A percentile compares a stretch with the other conserved stretches of the same genome.
These are phyloP conservation scores for Gryon sp. DNA, from an alignment of 1,140 invertebrate genomes.

Conservation along the genomic window DNA sequence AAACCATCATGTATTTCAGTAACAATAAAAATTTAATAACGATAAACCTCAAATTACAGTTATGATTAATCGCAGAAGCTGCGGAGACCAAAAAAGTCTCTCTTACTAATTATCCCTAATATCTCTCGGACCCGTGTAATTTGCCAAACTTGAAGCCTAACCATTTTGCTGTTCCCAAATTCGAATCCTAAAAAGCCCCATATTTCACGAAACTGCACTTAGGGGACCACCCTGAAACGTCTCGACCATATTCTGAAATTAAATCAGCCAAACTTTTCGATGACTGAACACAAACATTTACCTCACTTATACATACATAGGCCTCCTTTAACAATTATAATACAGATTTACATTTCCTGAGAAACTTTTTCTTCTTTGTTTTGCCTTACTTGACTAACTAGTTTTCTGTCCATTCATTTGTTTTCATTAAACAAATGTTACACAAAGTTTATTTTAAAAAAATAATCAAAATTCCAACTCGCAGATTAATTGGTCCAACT, in stretches of 20 bases:
- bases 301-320: neutral
- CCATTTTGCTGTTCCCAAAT: slow-evolving; percentile 1
- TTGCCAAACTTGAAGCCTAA: neutral
- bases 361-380: too few relatives aligned
- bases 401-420: too few relatives aligned
- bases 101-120: slow-evolving; percentile 21
- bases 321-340: slow-evolving; percentile 35
- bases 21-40: too few relatives aligned
- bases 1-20: neutral
- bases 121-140: neutral
- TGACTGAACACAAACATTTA: neutral
- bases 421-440: too few relatives aligned
- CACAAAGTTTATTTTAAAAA: too few relatives aligned
- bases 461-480: slow-evolving; percentile 8
- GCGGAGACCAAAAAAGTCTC: neutral
- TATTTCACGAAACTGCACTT: slow-evolving; percentile 39
- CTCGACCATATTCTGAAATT: slow-evolving; percentile 17
- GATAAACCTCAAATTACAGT: too few relatives aligned
- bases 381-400: too few relatives aligned
- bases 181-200: slow-evolving; percentile 19
- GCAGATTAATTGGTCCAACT: slow-evolving; percentile 43
- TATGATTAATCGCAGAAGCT: neutral
- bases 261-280: slow-evolving; percentile 41
- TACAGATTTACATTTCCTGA: slow-evolving; percentile 33
- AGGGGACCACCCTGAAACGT: slow-evolving; percentile 3